A percentile compares a stretch with the other conserved stretches of the same genome.
phyloP scores from a whole-genome alignment of 2,797 vertebrate species.

The Phoebastria nigripes region DNA sequence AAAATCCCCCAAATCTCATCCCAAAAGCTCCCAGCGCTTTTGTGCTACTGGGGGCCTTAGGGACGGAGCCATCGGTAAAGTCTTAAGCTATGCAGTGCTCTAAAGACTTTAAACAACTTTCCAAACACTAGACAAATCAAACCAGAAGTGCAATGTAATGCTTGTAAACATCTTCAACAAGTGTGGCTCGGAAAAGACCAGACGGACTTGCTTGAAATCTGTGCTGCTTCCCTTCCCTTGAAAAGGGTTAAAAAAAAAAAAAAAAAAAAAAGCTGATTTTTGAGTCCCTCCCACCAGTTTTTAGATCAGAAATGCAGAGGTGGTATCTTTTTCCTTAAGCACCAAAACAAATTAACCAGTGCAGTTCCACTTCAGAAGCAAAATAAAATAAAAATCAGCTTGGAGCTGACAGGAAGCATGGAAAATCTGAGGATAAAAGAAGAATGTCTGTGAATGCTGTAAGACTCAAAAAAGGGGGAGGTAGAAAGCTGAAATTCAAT shows the following conservation, averaged over 20 bases:
- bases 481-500: slow-evolving; percentile 2
- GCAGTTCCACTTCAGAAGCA: slow-evolving; percentile 16
- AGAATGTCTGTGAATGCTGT: neutral
- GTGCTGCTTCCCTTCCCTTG: neutral
- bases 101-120: neutral
- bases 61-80: neutral
- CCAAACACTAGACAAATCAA: neutral
- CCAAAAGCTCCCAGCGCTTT: neutral
- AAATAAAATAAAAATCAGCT: slow-evolving; percentile 33
- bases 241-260: neutral
- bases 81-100: rapidly evolving
- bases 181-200: neutral
- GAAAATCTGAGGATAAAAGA: slow-evolving; percentile 39
- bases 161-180: neutral
- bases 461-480: slow-evolving; percentile 1
- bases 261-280: neutral
- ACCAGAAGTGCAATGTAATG: neutral
- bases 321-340: slow-evolving; percentile 47
- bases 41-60: neutral
- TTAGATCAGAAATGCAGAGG: slow-evolving; percentile 45
- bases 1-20: neutral
- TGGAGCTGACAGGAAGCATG: slow-evolving; percentile 16
- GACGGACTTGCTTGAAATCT: neutral
- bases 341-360: slow-evolving; percentile 64
- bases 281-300: slow-evolving; percentile 35